Conservation (phyloP, 2,888 invertebrate species). For the Altica lythri region DNA sequence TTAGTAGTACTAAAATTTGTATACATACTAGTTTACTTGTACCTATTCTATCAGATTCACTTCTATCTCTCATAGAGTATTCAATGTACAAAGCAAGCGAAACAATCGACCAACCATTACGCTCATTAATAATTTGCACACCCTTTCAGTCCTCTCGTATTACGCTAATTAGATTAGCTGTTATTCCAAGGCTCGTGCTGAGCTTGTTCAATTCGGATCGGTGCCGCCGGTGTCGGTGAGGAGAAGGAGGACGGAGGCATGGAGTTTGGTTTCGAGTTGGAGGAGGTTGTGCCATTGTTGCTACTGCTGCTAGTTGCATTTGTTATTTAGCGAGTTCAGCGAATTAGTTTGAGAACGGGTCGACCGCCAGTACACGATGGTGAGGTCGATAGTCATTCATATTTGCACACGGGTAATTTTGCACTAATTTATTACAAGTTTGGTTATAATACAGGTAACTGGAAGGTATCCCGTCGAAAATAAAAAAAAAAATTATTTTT, state of each 20-base stretch:
- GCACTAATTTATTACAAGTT: too few relatives aligned
- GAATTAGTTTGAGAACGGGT: slow-evolving; percentile 1
- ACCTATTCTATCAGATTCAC: background rate
- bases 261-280: background rate
- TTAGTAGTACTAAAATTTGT: too few relatives aligned
- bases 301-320: slow-evolving; percentile 14
- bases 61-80: slow-evolving; percentile 11
- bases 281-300: slow-evolving; percentile 7
- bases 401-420: too few relatives aligned
- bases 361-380: too few relatives aligned
- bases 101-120: slow-evolving; percentile 47
- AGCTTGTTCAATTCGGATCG: slow-evolving; percentile 33
- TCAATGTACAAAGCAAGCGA: slow-evolving; percentile 26
- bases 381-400: too few relatives aligned
- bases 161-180: slow-evolving; percentile 49
- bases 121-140: slow-evolving; percentile 50
- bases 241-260: background rate
- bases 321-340: slow-evolving; percentile 12
- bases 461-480: too few relatives aligned
- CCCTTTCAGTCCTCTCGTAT: slow-evolving; percentile 48
- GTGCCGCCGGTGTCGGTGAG: too few relatives aligned
- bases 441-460: too few relatives aligned
- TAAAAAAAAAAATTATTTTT: too few relatives aligned
- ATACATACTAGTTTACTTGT: slow-evolving; percentile 4
- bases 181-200: slow-evolving; percentile 43